Evolutionary conservation across 2,888 invertebrate species (phyloP), one percentile per base, ranked within the genome.

Genomic region (Coleophora flavipennella): DNA sequence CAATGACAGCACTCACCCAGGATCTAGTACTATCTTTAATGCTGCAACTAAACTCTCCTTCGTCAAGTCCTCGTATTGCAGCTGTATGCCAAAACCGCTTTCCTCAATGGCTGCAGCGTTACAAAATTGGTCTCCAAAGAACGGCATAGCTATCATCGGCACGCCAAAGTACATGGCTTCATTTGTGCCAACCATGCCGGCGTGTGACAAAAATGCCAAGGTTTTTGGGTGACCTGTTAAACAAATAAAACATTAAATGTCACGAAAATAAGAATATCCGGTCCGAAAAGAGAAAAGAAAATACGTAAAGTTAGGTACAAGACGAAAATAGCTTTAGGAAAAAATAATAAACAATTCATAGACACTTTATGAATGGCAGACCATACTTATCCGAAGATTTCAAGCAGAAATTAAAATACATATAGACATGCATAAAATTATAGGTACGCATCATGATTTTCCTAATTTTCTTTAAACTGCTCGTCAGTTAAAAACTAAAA

Each of bases 101-200:
- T 86, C 86, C 59, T 87, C 84, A 1, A 88, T 57, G 1, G 86
- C 78, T 28, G 79, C 81, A 3, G 88, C 87, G 53, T 89, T 90
- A 1, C 84, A 67, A 14, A 84, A 85, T 54, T 89, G 89, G 50
- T 89, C 89, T 6, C 88, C 89, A 31, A 74, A 67, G 40, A 89
- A 72, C 1, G 89, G 89, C 68, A 88, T 83, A 3, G 86, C 85
- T 7, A 90, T 58, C 43, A 87, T 72, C 8, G 89, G 89, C 3
- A 88, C 88, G 8, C 88, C 89, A 42, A 77, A 85, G 51, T 88
- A 85, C 26, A 88, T 79, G 1, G 87, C 86, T 61, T 90, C 89
- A 4, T 83, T 87, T 1, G 85, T 84, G 6, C 89, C 85, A 35
- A 87, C 73, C 57, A 89, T 81, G 1, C 89, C 89, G 39, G 85